Percentiles rank a stretch among this genome's conserved stretches.
Conservation (phyloP, 2,888 invertebrate species). For the Liposcelis brunnea region DNA sequence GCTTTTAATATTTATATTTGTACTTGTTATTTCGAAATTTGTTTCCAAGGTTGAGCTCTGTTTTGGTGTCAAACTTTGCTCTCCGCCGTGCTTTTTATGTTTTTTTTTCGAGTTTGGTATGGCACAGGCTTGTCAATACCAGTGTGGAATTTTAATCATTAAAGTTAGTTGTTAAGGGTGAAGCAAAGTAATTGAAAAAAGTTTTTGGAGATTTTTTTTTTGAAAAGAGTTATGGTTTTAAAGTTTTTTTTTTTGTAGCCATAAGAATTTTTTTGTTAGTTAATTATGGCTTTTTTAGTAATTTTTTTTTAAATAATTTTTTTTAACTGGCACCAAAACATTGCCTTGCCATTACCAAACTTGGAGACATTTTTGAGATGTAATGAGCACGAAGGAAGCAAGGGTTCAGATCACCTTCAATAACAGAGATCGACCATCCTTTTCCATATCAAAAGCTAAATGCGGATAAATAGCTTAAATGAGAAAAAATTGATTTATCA, state of each 20-base stretch:
- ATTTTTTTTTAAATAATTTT: not conserved
- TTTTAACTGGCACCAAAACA: conserved; percentile 42
- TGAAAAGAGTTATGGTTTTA: too few species aligned
- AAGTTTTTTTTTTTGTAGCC: too few species aligned
- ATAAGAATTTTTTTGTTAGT: too few species aligned
- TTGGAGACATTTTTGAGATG: conserved; percentile 42
- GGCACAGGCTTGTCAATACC: conserved; percentile 31
- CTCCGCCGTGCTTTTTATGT: conserved; percentile 26
- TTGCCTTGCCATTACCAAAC: conserved; percentile 50
- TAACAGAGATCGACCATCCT: conserved; percentile 13
- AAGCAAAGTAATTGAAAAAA: conserved; percentile 13
- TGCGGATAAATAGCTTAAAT: too few species aligned
- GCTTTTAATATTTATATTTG: too few species aligned
- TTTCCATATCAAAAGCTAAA: too few species aligned
- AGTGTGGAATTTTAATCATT: conserved; percentile 9
- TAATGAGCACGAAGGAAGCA: conserved; percentile 24
- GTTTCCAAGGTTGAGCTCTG: conserved; percentile 31
- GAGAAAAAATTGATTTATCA: too few species aligned
- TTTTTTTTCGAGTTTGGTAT: conserved; percentile 31
- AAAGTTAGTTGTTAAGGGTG: not conserved
- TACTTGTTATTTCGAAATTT: too few species aligned
- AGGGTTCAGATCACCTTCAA: conserved; percentile 12
- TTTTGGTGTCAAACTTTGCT: conserved; percentile 38
- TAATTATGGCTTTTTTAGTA: too few species aligned
- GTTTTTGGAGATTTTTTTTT: not conserved